Percentiles rank a stretch among this genome's conserved stretches.
Evolutionary conservation across 1,140 invertebrate species (phyloP).

Genomic region (Protaetia brevitarsis): DNA sequence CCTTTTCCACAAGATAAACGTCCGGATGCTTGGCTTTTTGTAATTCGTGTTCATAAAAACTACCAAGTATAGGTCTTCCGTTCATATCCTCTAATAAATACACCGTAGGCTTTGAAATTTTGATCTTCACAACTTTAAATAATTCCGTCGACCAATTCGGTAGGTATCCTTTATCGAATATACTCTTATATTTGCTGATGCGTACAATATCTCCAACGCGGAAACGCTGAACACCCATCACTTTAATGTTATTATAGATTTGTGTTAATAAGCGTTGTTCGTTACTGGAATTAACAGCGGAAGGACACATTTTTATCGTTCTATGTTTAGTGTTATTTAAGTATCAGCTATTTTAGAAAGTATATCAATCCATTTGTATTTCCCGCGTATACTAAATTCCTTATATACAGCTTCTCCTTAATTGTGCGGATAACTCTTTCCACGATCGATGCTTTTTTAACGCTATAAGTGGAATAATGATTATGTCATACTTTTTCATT

Average conservation of each 20-base stretch:
- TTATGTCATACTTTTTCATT: conserved; percentile 29
- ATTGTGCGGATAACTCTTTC: conserved; percentile 38
- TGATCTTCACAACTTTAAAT: conserved; percentile 36
- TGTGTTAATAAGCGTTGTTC: conserved; percentile 23
- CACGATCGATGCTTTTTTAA: conserved; percentile 33
- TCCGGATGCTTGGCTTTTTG: conserved; percentile 34
- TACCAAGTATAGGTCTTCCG: conserved; percentile 29
- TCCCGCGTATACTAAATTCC: conserved; percentile 44
- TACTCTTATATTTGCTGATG: conserved; percentile 26
- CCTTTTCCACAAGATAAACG: no score
- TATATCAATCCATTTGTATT: conserved; percentile 41
- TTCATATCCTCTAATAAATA: conserved; percentile 28
- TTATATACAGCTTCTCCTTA: conserved; percentile 45
- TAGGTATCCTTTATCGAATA: conserved; percentile 38
- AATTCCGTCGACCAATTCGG: conserved; percentile 42
- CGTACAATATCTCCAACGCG: conserved; percentile 29
- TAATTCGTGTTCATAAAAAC: conserved; percentile 40
- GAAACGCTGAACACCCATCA: background rate
- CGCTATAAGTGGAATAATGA: conserved; percentile 29
- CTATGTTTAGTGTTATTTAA: conserved; percentile 33
- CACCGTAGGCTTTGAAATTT: conserved; percentile 23
- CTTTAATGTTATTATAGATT: conserved; percentile 26
- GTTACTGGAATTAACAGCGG: conserved; percentile 24
- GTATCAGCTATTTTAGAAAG: conserved; percentile 30
- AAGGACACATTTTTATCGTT: conserved; percentile 33